A percentile compares a stretch with the other conserved stretches of the same genome.
Conservation (phyloP, 2,113 vertebrate genomes). For the Cavia aperea region DNA sequence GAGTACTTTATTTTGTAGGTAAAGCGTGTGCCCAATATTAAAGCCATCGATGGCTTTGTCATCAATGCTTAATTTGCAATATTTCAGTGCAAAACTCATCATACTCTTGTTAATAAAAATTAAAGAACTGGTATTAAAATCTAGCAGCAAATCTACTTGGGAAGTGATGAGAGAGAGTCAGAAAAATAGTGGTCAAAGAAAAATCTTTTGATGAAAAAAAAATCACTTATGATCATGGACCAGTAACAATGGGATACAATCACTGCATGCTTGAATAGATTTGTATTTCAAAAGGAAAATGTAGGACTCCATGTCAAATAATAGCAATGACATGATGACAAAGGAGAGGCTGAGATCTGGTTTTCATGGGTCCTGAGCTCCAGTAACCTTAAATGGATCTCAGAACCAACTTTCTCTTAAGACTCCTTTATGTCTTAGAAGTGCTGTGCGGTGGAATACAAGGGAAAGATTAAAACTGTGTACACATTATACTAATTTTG, state of each 20-base stretch:
- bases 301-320: not conserved
- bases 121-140: conserved; percentile 19
- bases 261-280: not conserved
- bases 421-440: not conserved
- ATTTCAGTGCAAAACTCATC: not conserved
- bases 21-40: not conserved
- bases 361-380: not conserved
- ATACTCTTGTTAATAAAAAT: not conserved
- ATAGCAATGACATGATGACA: not conserved
- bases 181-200: conserved; percentile 1
- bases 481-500: not conserved
- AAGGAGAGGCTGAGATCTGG: not conserved
- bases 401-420: not conserved
- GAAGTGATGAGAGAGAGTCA: not conserved
- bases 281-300: not conserved
- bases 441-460: not conserved
- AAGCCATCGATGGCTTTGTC: not conserved
- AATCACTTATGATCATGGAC: not conserved
- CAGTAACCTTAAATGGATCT: not conserved
- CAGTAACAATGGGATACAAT: not conserved
- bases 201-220: not conserved
- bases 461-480: not conserved
- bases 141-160: not conserved
- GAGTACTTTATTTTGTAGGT: not conserved
- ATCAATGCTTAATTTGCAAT: not conserved